Percentiles rank a stretch among this genome's conserved stretches.
Conservation (phyloP, 2,113 vertebrate species). For the Chlamydotis undulata region DNA sequence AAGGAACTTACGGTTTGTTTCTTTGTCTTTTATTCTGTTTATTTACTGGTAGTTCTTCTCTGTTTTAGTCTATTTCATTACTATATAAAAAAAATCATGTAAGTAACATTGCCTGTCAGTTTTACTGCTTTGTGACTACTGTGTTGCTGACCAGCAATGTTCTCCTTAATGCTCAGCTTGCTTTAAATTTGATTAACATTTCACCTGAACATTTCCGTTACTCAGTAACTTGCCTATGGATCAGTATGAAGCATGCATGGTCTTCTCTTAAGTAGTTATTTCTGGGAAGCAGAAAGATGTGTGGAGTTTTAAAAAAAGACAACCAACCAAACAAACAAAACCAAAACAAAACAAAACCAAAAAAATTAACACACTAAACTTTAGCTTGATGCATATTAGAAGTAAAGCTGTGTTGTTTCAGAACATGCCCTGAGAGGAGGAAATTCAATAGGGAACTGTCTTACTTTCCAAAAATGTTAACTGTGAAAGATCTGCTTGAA, state of each 20-base stretch:
- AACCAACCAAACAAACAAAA: too few species aligned
- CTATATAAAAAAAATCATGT: background rate
- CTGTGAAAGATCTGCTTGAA: background rate
- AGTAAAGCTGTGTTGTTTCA: constrained; percentile 5
- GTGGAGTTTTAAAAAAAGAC: background rate
- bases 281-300: background rate
- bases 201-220: background rate
- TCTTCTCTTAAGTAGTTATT: background rate
- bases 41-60: background rate
- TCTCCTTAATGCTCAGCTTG: background rate
- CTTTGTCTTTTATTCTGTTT: background rate
- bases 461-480: constrained; percentile 8
- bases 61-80: background rate
- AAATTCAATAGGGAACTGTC: background rate
- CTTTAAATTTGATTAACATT: background rate
- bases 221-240: background rate
- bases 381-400: background rate
- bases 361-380: background rate
- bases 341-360: background rate
- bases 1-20: background rate
- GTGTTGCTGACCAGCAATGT: background rate
- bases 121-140: background rate
- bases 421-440: background rate
- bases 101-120: background rate
- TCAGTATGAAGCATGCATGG: background rate